Base-by-base conservation (phyloP, 37 sponge, comb jelly and placozoan species). In the Haliclona indistincta region DNA sequence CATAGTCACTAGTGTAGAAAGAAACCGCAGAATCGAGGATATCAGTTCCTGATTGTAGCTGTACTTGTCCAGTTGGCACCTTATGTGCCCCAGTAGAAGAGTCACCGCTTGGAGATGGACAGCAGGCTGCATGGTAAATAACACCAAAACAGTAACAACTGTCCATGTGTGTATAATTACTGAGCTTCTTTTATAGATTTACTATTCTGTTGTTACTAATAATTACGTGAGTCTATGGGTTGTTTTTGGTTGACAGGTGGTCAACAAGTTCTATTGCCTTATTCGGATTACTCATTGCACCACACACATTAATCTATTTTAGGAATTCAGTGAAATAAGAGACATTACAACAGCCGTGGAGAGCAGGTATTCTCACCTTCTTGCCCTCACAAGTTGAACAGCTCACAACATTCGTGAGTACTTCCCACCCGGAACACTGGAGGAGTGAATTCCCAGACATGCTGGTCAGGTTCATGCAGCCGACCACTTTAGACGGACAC, bases 381-480 rank as follows among this genome's bases (percentile, higher is more conserved):
- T 56, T 52, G 5, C 60, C 75, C 45, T 37, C 54, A 1, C 33
- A 29, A 23, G 78, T 44, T 2, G 78, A 67, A 20, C 63, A 63
- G 47, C 20, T n/a, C 1, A 77, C 28, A 37, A 78, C 49, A 32
- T 77, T 63, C 7, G 54, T 40, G 22, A 84, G 63, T 15, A 71
- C 42, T 19, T 52, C 64, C 85, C 85, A 84, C 7, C 85, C 78
- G 29, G 63, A 41, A 23, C 32, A 39, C 52, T 84, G 85, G 54
- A 84, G 64, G 17, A 38, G 13, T 26, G 26, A 20, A 7, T 34
- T 10, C n/a, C 25, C 33, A 29, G 72, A 11, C 85, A 84, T 70
- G 36, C 68, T 63, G 37, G 54, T 54, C 32, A 84, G 78, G 66
- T 77, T 54, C 85, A 84, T 84, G 78, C 78, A 77, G 52, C 74